phyloP scores from a whole-genome alignment of 2,113 vertebrate genomes.

The Caranx melampygus region DNA sequence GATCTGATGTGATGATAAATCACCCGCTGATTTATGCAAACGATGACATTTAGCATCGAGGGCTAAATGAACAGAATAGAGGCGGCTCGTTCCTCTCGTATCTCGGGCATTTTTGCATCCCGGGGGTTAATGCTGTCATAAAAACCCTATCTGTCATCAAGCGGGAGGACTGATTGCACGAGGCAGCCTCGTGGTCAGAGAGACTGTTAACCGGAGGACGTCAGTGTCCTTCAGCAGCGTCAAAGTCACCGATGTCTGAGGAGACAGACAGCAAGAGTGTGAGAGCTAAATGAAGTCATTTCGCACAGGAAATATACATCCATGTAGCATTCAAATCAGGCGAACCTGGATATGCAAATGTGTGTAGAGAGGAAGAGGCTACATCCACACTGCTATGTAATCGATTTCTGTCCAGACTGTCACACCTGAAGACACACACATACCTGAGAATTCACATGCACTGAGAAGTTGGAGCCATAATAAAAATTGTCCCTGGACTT shows the following conservation, averaged over 20 bases:
- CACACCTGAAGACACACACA: no score
- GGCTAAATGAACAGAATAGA: conserved; percentile 16
- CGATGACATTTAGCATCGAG: conserved; percentile 34
- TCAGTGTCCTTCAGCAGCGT: neutral
- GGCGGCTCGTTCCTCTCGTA: neutral
- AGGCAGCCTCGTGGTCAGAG: neutral
- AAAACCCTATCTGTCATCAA: conserved; percentile 37
- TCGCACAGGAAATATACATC: no score
- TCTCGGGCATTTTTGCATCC: neutral
- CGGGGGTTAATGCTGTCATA: neutral
- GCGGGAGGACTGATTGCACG: neutral
- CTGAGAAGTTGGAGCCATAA: no score
- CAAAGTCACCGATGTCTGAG: neutral
- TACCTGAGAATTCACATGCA: no score
- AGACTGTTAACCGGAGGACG: neutral
- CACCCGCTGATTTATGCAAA: conserved; percentile 39
- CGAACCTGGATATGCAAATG: no score
- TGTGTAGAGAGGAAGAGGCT: no score
- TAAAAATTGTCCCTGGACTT: no score
- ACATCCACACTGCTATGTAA: no score
- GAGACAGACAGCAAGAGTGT: no score
- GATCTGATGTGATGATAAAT: conserved; percentile 40
- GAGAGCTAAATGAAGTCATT: no score
- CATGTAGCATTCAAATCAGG: no score
- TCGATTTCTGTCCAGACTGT: no score